Base-by-base conservation (phyloP, 2,888 invertebrate genomes). In the Catotricha subobsoleta region DNA sequence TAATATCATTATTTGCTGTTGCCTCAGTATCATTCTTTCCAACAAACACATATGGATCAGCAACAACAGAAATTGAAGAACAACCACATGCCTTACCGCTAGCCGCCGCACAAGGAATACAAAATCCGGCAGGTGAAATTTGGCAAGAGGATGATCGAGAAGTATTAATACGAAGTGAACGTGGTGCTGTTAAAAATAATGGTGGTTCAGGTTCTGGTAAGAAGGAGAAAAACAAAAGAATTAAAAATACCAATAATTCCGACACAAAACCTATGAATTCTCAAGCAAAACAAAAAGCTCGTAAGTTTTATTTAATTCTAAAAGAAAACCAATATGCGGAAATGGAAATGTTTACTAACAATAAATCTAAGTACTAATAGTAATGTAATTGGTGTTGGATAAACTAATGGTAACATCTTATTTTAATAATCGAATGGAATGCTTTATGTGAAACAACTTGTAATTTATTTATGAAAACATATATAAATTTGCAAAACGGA, bases 131-230 rank as follows among this genome's bases (percentile, higher is more conserved):
- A 51, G 78, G 78, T 7, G 82, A 83, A 64, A 74, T 80, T 44
- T 75, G 74, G 74, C 80, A 82, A 56, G 82, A 82, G 55, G 75
- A 76, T 53, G 80, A 80, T 54, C 79, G 75, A 55, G 83, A 82
- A 59, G 74, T 82, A 44, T 72, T 82, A 49, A 76, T 82, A 52
- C 75, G 84, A 54, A 81, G 74, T 55, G 78, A 78, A 58, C 72
- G 84, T 46, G 83, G 81, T 45, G 76, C 82, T 60, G 81, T 81
- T 64, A 76, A 74, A 59, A 71, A 71, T 63, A 76, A 76, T 74
- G 41, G 39, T 31, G 43, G 42, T 12, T n/a, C 33, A 19, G 50
- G 48, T 34, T 47, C 49, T 40, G 52, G 52, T 49, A 56, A 56
- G 51, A 53, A 55, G 34, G 52, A 49, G 23, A 55, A 57, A 47